Conservation (phyloP, 2,113 vertebrate genomes). For the cattle (Bos taurus) region ARS-UCD2.0 NC_037333.1:3402001-3402500, state of each 20-base stretch:
- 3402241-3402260: neutral
- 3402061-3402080: neutral
- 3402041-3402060: neutral
- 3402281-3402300: neutral
- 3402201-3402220: neutral
- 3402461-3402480: neutral
- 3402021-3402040: neutral
- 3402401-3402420: neutral
- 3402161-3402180: neutral
- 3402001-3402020: neutral
- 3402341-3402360: neutral
- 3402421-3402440: neutral
- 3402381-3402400: neutral
- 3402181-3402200: neutral
- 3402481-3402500: neutral
- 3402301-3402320: neutral
- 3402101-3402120: neutral
- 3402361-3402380: neutral
- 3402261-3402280: neutral
- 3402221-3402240: neutral
- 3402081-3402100: neutral
- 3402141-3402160: neutral
- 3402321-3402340: neutral
- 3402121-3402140: neutral
- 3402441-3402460: neutral